Base-by-base conservation (phyloP, 2,113 vertebrate genomes). In the Festucalex cinctus region DNA sequence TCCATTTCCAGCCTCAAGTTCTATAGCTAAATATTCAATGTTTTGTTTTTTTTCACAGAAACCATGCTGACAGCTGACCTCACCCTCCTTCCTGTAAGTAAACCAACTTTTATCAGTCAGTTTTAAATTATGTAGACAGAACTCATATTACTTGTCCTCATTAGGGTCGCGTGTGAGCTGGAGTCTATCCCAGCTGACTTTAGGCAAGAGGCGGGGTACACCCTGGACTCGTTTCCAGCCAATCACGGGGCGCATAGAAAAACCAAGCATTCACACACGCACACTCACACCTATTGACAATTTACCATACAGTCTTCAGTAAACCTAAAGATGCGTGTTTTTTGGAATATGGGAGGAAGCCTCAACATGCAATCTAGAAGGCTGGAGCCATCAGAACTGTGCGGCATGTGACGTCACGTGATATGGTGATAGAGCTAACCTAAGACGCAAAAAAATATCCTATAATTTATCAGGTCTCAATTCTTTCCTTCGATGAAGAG, bases 11-110 rank as follows among this genome's bases (percentile, higher is more conserved):
- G 48, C 20, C 20, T 51, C 48, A 51, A 51, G 48, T 51, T 51
- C 48, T 20, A 20, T 9, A 72, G 67, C 60, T 59, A 64, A 71
- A 81, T 66, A 64, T 65, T 51, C 36, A 74, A 72, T 60, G 1
- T 20, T 57, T 62, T 68, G n/a, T 51, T 51, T 51, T 49, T 46
- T 46, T 46, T 3, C 7, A 2, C 48, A 49, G 48, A 49, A 49
- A 20, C 46, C 46, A 70, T 43, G 70, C 72, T 80, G 74, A 76
- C 74, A 73, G 73, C 19, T 80, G 71, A 79, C 81, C 69, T 79
- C 56, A 70, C 58, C 53, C 46, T 63, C 54, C 58, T 65, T 66
- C 54, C 61, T 24, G 57, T 78, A 64, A 68, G 32, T 28, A 46
- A 48, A 76, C 24, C 67, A 61, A 73, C 76, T 63, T 76, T 77